Percentiles rank a stretch among this genome's conserved stretches.
phyloP scores from a whole-genome alignment of 2,888 invertebrate genomes.

The Bugulina stolonifera region DNA sequence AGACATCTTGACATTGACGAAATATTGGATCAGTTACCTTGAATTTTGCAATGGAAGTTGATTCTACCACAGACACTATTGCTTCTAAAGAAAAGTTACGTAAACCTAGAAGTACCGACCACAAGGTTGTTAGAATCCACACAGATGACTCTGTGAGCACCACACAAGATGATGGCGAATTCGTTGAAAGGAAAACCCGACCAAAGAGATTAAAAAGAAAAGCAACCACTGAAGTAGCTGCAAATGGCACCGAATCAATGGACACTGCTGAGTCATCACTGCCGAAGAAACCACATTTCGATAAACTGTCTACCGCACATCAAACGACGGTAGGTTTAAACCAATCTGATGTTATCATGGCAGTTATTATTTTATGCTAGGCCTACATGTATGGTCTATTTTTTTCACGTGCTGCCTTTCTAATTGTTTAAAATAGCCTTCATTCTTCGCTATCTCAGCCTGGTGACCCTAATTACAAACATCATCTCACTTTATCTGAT shows the following conservation, averaged over 20 bases:
- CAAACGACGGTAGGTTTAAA: no score
- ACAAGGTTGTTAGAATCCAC: conserved; percentile 6
- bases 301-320: neutral
- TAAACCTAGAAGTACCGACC: neutral
- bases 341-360: no score
- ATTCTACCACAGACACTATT: neutral
- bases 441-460: no score
- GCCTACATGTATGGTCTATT: no score
- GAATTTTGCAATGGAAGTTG: conserved; percentile 1
- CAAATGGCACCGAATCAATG: neutral
- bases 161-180: neutral
- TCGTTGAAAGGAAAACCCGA: conserved; percentile 9
- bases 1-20: no score
- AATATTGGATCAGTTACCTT: no score
- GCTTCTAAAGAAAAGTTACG: neutral
- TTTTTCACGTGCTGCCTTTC: no score
- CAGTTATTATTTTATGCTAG: no score
- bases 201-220: neutral
- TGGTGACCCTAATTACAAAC: no score
- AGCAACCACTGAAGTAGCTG: neutral
- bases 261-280: neutral
- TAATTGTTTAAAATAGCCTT: no score
- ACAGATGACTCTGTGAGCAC: neutral
- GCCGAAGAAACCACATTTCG: conserved; percentile 20
- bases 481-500: no score